phyloP scores from a whole-genome alignment of 2,113 vertebrate genomes.

The Zosterops hypoxanthus region DNA sequence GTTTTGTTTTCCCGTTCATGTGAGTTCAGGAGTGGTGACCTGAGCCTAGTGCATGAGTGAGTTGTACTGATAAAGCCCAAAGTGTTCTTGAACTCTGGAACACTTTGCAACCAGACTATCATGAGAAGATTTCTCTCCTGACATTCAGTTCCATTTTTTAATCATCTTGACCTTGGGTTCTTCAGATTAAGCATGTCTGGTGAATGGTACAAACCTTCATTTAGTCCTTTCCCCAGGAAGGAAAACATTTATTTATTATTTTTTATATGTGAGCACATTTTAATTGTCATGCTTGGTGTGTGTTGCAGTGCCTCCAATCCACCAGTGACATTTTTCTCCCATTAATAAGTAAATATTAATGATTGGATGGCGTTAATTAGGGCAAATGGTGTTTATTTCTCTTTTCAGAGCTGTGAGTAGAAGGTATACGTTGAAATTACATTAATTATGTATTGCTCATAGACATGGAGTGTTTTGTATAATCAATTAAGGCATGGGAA shows the following conservation, averaged over 20 bases:
- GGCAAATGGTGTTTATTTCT: not conserved
- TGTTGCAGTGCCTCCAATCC: not conserved
- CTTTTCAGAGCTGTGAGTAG: not conserved
- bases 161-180: not conserved
- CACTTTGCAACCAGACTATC: not conserved
- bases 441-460: not conserved
- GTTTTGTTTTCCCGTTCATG: not conserved
- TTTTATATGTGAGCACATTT: not conserved
- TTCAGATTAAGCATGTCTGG: not conserved
- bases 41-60: not conserved
- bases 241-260: not conserved
- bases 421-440: not conserved
- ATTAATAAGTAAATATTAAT: not conserved
- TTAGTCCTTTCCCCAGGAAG: not conserved
- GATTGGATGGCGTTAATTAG: not conserved
- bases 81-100: not conserved
- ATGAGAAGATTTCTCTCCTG: not conserved
- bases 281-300: not conserved
- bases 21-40: not conserved
- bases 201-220: not conserved
- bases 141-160: not conserved
- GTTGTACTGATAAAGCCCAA: not conserved
- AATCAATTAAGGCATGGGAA: not conserved
- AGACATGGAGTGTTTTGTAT: not conserved
- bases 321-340: not conserved